Evolutionary conservation across 1,140 invertebrate genomes (phyloP).

Genomic region (Drosophila sucinea): DNA sequence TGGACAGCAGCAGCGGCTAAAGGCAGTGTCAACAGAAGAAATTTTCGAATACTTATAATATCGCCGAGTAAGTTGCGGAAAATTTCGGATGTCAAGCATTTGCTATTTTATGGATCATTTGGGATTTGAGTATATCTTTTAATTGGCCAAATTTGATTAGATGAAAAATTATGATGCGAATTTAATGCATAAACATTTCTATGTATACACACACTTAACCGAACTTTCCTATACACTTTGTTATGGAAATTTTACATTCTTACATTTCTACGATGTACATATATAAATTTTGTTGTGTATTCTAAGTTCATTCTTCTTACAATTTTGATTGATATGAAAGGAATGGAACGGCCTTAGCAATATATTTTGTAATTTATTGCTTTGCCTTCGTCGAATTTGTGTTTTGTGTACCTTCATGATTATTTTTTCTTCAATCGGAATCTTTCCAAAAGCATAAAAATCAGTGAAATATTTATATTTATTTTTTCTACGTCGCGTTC

Average conservation of each 20-base stretch:
- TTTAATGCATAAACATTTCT: not conserved
- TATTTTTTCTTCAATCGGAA: conserved; percentile 32
- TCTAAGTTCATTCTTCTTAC: not conserved
- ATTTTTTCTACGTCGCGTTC: conserved; percentile 61
- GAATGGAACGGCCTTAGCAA: conserved; percentile 11
- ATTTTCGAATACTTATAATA: not conserved
- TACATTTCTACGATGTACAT: conserved; percentile 1
- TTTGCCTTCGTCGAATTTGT: conserved; percentile 33
- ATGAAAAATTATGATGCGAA: conserved; percentile 26
- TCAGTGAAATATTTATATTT: conserved; percentile 72
- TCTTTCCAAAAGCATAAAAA: conserved; percentile 39
- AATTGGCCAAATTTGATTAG: conserved; percentile 62
- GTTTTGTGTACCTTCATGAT: conserved; percentile 29
- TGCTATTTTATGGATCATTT: conserved; percentile 67
- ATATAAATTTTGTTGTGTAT: not conserved
- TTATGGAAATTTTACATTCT: not conserved
- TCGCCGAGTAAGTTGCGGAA: conserved; percentile 69
- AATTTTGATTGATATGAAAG: not conserved
- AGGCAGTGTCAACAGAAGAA: conserved; percentile 48
- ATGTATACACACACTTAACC: not conserved
- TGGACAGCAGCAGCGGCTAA: conserved; percentile 41
- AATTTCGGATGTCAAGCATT: conserved; percentile 41
- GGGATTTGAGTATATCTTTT: conserved; percentile 67
- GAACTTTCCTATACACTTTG: no score
- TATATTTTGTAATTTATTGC: conserved; percentile 63